Conservation (phyloP, 2,797 vertebrate genomes). For the Danionella dracula region DNA sequence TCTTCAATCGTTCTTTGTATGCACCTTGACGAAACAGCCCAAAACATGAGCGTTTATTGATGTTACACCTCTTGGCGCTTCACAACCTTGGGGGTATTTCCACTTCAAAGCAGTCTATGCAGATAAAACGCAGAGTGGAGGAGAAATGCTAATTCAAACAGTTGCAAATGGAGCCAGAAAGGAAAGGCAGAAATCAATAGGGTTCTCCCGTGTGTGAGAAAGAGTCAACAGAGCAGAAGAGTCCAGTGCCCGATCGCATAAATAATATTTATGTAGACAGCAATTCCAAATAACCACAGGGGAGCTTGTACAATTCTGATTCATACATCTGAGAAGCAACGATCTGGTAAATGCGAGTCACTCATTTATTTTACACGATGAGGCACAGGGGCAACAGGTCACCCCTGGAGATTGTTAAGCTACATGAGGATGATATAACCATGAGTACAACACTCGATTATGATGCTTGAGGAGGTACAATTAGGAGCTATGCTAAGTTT, state of each 20-base stretch:
- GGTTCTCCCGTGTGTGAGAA: conserved; percentile 53
- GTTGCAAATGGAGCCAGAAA: conserved; percentile 51
- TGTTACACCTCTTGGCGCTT: conserved; percentile 11
- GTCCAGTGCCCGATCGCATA: conserved; percentile 38
- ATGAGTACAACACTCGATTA: not conserved
- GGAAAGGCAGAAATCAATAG: conserved; percentile 66
- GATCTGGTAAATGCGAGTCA: conserved; percentile 55
- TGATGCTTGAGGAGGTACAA: too few relatives aligned
- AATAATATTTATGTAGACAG: conserved; percentile 68
- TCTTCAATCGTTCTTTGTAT: conserved; percentile 15
- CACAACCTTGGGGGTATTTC: conserved; percentile 29
- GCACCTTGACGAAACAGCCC: conserved; percentile 5
- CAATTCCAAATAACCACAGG: conserved; percentile 52
- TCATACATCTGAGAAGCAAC: conserved; percentile 61
- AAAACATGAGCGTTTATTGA: conserved; percentile 30
- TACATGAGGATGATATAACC: not conserved
- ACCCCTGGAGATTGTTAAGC: not conserved
- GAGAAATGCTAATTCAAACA: conserved; percentile 52
- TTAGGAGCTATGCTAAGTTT: too few relatives aligned
- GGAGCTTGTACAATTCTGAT: conserved; percentile 67
- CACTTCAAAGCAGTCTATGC: conserved; percentile 35
- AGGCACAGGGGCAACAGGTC: conserved; percentile 18
- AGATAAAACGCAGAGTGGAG: conserved; percentile 38
- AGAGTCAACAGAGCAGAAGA: conserved; percentile 57
- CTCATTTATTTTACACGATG: conserved; percentile 26